Base-by-base conservation (phyloP, 1,140 invertebrate genomes). In the Ostrea denselamellosa region DNA sequence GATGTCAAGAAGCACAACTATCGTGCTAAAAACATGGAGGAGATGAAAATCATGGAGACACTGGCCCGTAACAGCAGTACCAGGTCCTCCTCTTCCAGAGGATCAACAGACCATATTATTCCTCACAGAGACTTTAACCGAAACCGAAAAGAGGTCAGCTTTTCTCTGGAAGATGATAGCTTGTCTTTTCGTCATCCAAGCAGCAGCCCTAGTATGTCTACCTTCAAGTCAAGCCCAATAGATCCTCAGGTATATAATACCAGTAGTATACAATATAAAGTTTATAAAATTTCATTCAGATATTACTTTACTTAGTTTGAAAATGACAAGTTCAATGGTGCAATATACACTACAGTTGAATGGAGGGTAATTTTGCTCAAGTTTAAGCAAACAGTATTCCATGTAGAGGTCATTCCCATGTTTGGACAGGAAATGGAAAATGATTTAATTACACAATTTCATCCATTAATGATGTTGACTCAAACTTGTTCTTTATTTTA, bases 71-170 rank as follows among this genome's bases (percentile, higher is more conserved):
- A 85, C 52, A 90, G 89, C 62, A 91, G 91, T 65, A 91, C 89
- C 52, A 25, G 91, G 53, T 91, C 91, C 14, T 90, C 86, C 22
- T 90, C 90, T 0, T 91, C 91, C 3, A 85, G 85, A 85, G 91
- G 91, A 0, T 91, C 91, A 17, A 65, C 83, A 12, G 91, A 91
- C 71, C 86, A 89, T n/a, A 90, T 91, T 65, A 56, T 91, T 53
- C 65, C 86, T 22, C 53, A 68, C 25, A 62, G 53, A n/a, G 88
- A 90, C 52, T 86, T 85, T 17, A 54, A 62, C 7, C 77, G 77
- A 12, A 89, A 87, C n/a, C 91, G 90, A 58, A 92, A 92, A 71
- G 90, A 91, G 85, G 92, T 92, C 0, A 92, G 92, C 68, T 91
- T 92, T 86, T 89, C 90, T 1, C 71, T 91, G 53, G 90, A 91